Percentiles rank a stretch among this genome's conserved stretches.
Evolutionary conservation across 2,113 vertebrate species (phyloP).

Genomic region (Calypte anna): DNA sequence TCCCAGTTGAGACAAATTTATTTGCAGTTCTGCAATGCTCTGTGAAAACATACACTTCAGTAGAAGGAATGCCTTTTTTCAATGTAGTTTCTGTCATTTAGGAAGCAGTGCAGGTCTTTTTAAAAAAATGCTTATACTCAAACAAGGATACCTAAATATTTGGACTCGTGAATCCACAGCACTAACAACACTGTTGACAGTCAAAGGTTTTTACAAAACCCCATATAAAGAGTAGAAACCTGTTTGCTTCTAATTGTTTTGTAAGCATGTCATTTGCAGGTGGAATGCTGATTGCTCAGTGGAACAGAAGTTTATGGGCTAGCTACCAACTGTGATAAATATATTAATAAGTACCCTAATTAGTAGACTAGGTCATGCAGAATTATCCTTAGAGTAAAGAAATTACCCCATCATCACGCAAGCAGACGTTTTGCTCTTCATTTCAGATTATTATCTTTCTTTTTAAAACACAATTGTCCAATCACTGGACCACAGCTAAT

Average conservation of each 20-base stretch:
- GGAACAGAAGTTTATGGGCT: background rate
- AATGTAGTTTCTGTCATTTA: background rate
- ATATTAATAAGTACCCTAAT: background rate
- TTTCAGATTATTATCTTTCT: background rate
- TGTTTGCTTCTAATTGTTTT: background rate
- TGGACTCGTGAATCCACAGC: background rate
- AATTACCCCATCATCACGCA: background rate
- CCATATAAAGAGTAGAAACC: background rate
- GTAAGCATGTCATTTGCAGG: background rate
- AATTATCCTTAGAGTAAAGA: background rate
- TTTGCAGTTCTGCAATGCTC: background rate
- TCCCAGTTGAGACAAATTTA: background rate
- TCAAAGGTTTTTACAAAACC: background rate
- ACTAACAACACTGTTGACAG: background rate
- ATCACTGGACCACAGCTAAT: background rate
- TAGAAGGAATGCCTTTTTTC: background rate
- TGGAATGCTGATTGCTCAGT: background rate
- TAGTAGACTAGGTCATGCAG: background rate
- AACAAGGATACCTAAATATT: background rate
- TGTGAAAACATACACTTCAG: background rate
- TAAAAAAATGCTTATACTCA: background rate
- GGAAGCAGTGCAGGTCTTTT: background rate
- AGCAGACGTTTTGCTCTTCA: background rate
- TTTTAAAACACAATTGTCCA: background rate
- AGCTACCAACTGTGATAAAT: background rate